Evolutionary conservation across 2,113 vertebrate genomes (phyloP), one percentile per base, ranked within the genome.

Genomic region (Callipepla californica): DNA sequence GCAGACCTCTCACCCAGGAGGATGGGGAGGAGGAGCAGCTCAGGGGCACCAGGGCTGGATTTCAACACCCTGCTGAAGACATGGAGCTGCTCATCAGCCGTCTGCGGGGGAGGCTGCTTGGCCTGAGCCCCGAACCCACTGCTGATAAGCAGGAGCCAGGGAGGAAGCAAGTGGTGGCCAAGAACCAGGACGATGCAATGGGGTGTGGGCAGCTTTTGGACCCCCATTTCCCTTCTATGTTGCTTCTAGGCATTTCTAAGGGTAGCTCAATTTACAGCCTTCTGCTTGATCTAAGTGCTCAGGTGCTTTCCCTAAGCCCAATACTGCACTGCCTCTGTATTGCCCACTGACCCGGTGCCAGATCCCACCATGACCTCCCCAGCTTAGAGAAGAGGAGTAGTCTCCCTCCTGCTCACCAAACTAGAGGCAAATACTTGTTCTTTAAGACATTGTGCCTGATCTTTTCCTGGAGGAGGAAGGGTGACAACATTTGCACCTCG

Each of bases 51-150:
- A 40, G 48, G 47, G 44, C 8, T 86, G 82, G 80, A 88, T 85
- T 92, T 92, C 88, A 2, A 92, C 93, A 94, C 61, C 53, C 86
- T 62, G 50, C 87, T 72, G 83, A 88, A 95, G 91, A 80, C 51
- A 66, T 48, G 47, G 73, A 66, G 57, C 69, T 70, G 75, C 87
- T 36, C 26, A 89, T 89, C 28, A 30, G 25, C 80, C 2, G 22
- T 38, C 47, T 68, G 89, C 2, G 5, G 73, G 12, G 86, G 51
- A 0, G 6, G 73, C 36, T 78, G 74, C 17, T 94, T 66, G 89
- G 61, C 87, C 85, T 87, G 90, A 61, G 59, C 1, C 0, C 22
- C 11, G 81, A 92, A 44, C 32, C 45, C 68, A 2, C 1, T 0
- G 0, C 17, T 1, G 79, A 68, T 80, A 50, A 84, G 38, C 59